Percentiles rank a stretch among this genome's conserved stretches.
Conservation (phyloP, 2,888 invertebrate genomes). For the Epiperipatus broadwayi region DNA sequence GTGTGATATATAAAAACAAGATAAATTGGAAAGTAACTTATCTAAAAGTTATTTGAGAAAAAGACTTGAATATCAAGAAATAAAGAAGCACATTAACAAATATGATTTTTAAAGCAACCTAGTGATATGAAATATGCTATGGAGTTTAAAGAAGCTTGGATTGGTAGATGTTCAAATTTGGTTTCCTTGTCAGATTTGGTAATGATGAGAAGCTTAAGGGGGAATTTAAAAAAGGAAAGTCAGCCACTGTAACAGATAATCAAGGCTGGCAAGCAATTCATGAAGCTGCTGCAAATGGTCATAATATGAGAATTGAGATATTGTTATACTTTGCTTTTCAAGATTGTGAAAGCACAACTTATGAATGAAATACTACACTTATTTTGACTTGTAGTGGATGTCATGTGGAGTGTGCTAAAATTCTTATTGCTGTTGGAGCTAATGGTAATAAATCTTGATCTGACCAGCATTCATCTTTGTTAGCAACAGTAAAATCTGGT, state of each 20-base stretch:
- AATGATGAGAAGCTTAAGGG: constrained; percentile 14
- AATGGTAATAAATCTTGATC: constrained; percentile 21
- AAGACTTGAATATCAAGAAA: no score
- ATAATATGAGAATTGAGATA: constrained; percentile 21
- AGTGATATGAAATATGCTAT: no score
- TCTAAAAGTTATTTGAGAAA: no score
- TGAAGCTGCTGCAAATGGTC: constrained; percentile 25
- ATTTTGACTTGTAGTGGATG: constrained; percentile 23
- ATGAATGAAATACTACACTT: constrained; percentile 26
- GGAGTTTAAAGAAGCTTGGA: constrained; percentile 19
- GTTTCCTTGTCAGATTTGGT: constrained; percentile 17
- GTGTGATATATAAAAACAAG: no score
- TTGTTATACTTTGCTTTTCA: constrained; percentile 19
- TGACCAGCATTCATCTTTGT: constrained; percentile 21
- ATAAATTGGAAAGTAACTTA: no score
- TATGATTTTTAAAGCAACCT: no score
- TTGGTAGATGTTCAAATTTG: constrained; percentile 17
- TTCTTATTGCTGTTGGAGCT: constrained; percentile 24
- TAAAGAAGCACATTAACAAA: no score
- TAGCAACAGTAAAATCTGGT: constrained; percentile 19
- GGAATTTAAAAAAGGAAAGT: constrained; percentile 19
- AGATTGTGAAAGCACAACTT: constrained; percentile 19
- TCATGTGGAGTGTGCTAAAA: constrained; percentile 19
- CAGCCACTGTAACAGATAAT: constrained; percentile 28
- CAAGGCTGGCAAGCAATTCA: constrained; percentile 29